These are phyloP conservation scores for Epinotia brunnichana DNA, from an alignment of 2,888 invertebrate species.

Conservation along the genomic window DNA sequence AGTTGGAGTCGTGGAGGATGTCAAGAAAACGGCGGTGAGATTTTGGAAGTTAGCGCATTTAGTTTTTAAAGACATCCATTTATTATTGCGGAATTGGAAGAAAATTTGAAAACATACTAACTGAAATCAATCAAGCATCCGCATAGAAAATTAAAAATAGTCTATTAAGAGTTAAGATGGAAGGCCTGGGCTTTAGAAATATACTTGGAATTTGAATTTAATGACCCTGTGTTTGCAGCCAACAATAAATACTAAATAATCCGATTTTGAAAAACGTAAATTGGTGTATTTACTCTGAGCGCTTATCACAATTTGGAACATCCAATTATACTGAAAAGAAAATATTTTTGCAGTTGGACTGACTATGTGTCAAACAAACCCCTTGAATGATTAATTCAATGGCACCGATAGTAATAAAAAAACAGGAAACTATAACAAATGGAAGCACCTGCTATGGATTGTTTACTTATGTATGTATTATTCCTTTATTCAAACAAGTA, in stretches of 20 bases:
- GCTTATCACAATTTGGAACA: too few species aligned
- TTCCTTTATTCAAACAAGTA: background rate
- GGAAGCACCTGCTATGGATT: conserved; percentile 68
- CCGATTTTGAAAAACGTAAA: too few species aligned
- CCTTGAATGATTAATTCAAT: conserved; percentile 62
- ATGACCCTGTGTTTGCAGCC: too few species aligned
- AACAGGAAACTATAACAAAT: conserved; percentile 70
- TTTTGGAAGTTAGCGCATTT: background rate
- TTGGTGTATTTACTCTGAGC: too few species aligned
- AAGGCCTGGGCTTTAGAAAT: too few species aligned
- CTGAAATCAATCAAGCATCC: too few species aligned
- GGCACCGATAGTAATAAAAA: conserved; percentile 61
- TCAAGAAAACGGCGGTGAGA: background rate
- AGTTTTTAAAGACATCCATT: background rate
- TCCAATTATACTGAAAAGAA: background rate
- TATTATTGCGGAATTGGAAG: background rate
- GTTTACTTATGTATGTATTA: background rate
- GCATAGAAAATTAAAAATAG: too few species aligned
- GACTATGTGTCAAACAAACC: conserved; percentile 8
- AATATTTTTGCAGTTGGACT: background rate
- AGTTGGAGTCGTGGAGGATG: conserved; percentile 1
- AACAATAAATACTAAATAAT: too few species aligned
- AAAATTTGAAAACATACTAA: background rate
- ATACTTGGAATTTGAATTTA: too few species aligned
- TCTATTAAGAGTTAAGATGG: too few species aligned